Base-by-base conservation (phyloP, 2,888 invertebrate species). In the Notodonta ziczac region DNA sequence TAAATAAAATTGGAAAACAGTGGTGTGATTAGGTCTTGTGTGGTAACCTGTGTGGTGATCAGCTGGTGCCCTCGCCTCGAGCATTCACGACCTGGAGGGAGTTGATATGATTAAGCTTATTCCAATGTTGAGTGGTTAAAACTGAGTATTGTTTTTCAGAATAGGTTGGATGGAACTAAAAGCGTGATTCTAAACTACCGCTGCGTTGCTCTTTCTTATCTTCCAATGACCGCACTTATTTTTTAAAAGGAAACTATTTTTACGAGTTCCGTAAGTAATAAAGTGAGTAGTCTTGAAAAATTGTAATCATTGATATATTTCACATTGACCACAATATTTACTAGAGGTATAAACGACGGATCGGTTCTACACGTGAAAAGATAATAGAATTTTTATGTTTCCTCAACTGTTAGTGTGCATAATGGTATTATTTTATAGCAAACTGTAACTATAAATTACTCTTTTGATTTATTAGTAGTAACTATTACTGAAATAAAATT, bases 371-470 rank as follows among this genome's bases (percentile, higher is more conserved):
- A 90, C 89, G 90, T 91, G 88, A 88, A 86, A 86, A 84, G 85
- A 86, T 84, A 86, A 85, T 89, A 90, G 88, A 88, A 83, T 81
- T 91, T 90, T 92, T 89, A 91, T 89, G 88, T 84, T 89, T 89
- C 86, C 89, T 88, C 79, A 68, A 80, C 80, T 83, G 74, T 77
- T 79, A 78, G 73, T 79, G 67, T 75, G 67, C 73, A 79, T 80
- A 80, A 82, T 83, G 82, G 82, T 81, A 83, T 75, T 74, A 82
- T 85, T 89, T 91, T 90, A 91, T 87, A 77, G 83, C 76, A 67
- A 77, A 84, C 85, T 78, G 82, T 86, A 80, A 87, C 78, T 74
- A 87, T 92, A 91, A 91, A 92, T 92, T 83, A 88, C 63, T 61
- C 55, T 77, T 85, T 83, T 90, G 90, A 92, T 91, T 92, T 91